Base-by-base conservation (phyloP, 2,888 invertebrate species). In the Ophion ellenae region DNA sequence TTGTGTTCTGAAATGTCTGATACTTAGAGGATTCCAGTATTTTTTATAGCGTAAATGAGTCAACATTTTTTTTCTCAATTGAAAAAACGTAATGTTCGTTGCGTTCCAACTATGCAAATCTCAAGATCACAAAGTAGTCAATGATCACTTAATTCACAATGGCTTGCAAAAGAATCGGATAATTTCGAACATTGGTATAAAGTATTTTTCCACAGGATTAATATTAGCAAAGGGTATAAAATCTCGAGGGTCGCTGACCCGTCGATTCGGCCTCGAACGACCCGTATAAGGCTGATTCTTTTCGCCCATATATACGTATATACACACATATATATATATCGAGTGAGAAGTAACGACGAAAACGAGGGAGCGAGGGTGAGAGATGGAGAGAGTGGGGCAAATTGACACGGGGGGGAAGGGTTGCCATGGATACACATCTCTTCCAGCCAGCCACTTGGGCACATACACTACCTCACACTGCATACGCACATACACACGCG, bases 361-460 rank as follows among this genome's bases (percentile, higher is more conserved):
- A 80, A 47, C 57, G 81, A 75, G 78, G 77, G 45, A 87, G 61
- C 45, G 73, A 76, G 67, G 74, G 61, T 36, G 71, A 76, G 67
- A 71, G 74, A 74, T 57, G 69, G 67, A 36, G 28, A 74, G 32
- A 64, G 75, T 63, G 82, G 73, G 81, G 75, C 63, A 45, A 84
- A 90, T 90, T 88, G 89, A 90, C 90, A 67, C 40, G 89, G 90
- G 88, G 90, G 92, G 91, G 90, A 91, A 90, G 89, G 89, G 93
- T 93, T 91, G 86, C 92, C 91, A 93, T 93, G 93, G 93, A 90
- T 91, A 93, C 93, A 89, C 90, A 91, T 91, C 90, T 90, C 90
- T 91, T 87, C 87, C 88, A 85, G 89, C 86, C 89, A 88, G 85
- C 81, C 88, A 85, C 88, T 88, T 83, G 81, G 87, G 6, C 6